Base-by-base conservation (phyloP, 2,888 invertebrate species). In the Papilio demoleus region DNA sequence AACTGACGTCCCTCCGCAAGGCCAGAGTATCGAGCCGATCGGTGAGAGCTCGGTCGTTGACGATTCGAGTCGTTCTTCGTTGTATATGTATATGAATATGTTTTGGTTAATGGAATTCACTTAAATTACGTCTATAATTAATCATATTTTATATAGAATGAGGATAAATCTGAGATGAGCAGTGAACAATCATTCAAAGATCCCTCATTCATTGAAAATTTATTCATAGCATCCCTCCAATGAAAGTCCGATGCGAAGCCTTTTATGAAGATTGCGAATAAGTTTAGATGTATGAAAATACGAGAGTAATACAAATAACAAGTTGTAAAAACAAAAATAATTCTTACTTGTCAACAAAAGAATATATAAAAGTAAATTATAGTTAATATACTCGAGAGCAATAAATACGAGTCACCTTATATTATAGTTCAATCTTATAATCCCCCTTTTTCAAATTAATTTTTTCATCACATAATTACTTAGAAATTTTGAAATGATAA, bases 161-260 rank as follows among this genome's bases (percentile, higher is more conserved):
- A 45, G 36, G 22, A 58, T 45, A 59, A 65, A 67, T 70, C 65
- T 58, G 42, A 62, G 65, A 70, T 70, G 31, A 47, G 34, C 45
- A 42, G 14, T 24, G 24, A 27, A 53, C 24, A 27, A 53, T 27
- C 53, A 27, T 2, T 5, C 14, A 27, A 50, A n/a, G 24, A 53
- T 53, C 50, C 50, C 47, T 61, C 22, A 34, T 53, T 60, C 27
- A 22, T 40, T 53, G 42, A 53, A 62, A 67, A 62, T 67, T 67
- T 67, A 67, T 67, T 67, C 67, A 67, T 62, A 62, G 62, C 61
- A n/a, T 62, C n/a, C 42, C 11, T 31, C 60, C 27, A 31, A 40
- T 42, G 40, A 19, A 53, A 40, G 40, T 53, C 38, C 34, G 14
- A 27, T 36, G 61, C 59, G 59, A 24, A 34, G 50, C 47, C 47